Conservation (phyloP, 2,113 vertebrate genomes). For the Mormoops blainvillei region DNA sequence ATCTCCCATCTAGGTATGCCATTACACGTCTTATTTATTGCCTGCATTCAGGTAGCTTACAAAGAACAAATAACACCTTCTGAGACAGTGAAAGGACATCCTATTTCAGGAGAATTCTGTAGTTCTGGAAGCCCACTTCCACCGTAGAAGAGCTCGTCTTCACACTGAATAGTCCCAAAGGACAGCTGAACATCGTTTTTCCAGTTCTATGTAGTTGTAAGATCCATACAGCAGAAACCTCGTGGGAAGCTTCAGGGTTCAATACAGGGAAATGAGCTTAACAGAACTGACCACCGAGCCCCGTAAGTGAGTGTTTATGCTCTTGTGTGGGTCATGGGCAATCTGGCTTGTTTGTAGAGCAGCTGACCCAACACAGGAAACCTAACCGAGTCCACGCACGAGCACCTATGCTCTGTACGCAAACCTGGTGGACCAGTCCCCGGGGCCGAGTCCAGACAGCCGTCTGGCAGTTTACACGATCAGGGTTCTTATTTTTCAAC, state of each 20-base stretch:
- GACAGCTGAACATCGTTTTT: not conserved
- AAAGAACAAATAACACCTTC: not conserved
- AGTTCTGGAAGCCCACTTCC: not conserved
- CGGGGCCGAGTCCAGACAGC: not conserved
- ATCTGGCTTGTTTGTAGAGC: not conserved
- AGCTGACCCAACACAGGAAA: not conserved
- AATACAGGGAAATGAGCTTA: not conserved
- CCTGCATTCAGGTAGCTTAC: not conserved
- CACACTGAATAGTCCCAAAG: not conserved
- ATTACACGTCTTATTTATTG: not conserved
- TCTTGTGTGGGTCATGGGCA: not conserved
- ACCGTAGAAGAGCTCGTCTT: not conserved
- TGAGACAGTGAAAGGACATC: not conserved
- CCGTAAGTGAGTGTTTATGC: not conserved
- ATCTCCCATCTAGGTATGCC: not conserved
- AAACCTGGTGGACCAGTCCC: not conserved
- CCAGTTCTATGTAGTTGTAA: not conserved
- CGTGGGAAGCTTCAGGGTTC: not conserved
- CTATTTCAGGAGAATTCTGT: not conserved
- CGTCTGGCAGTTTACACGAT: not conserved
- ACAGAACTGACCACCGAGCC: not conserved
- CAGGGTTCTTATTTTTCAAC: not conserved
- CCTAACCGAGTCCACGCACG: rapidly evolving
- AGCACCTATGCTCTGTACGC: not conserved
- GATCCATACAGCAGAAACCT: not conserved